Conservation (phyloP, 2,888 invertebrate genomes). For the Pseudoips prasinana region DNA sequence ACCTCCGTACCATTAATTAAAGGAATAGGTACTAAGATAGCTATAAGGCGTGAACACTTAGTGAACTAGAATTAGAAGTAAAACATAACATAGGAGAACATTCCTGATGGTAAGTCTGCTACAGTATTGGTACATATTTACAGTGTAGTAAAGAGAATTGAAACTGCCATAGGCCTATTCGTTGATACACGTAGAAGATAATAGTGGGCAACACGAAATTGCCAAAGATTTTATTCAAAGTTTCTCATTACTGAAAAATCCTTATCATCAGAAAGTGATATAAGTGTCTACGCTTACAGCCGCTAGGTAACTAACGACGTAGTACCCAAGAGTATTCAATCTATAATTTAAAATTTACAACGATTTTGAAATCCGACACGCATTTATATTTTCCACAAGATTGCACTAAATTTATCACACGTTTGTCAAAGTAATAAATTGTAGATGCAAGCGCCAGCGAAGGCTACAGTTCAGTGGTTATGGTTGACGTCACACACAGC, state of each 20-base stretch:
- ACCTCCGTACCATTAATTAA: conserved; percentile 38
- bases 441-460: conserved; percentile 22
- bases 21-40: conserved; percentile 39
- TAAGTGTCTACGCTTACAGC: conserved; percentile 42
- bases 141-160: too few relatives aligned
- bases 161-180: too few relatives aligned
- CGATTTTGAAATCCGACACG: conserved; percentile 27
- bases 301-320: conserved; percentile 35
- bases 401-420: conserved; percentile 71
- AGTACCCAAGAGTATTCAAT: conserved; percentile 46
- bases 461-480: conserved; percentile 15
- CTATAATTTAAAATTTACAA: conserved; percentile 20
- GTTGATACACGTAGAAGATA: too few relatives aligned
- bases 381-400: conserved; percentile 49
- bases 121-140: conserved; percentile 32
- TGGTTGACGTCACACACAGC: conserved; percentile 14
- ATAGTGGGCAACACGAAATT: too few relatives aligned
- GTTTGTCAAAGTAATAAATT: conserved; percentile 39
- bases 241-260: conserved; percentile 36
- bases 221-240: conserved; percentile 7
- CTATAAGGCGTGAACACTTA: conserved; percentile 54
- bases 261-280: conserved; percentile 34
- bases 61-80: conserved; percentile 40
- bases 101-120: conserved; percentile 39
- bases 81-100: conserved; percentile 30